Evolutionary conservation across 2,797 vertebrate genomes (phyloP), one percentile per base, ranked within the genome.

Genomic region (Lerista edwardsae): DNA sequence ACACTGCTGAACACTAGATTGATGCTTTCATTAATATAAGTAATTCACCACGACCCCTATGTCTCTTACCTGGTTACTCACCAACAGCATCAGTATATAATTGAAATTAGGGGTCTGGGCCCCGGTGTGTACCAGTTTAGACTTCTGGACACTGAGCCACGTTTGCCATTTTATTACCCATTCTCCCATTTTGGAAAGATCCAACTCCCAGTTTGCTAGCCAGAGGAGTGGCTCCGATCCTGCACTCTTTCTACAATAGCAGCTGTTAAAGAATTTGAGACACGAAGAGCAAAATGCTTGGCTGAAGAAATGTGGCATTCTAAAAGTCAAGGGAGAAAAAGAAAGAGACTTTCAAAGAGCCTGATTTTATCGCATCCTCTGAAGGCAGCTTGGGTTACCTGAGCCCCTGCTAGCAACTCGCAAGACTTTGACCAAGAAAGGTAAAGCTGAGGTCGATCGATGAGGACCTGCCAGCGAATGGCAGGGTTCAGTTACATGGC

Each of bases 391-490:
- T 91, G 41, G 86, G 93, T 97, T 96, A 96, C 94, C 69, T 0
- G 91, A 94, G 90, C 89, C 91, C 93, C 94, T 93, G 89, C 82
- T 87, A 93, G 94, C 75, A 93, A 94, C 69, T 86, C 94, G 89
- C 92, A 92, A 91, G 95, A 95, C 91, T 96, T 92, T 94, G 90
- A 91, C 93, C 91, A 94, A 95, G 93, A 96, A 96, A 96, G 95
- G 94, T 93, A 94, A 96, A 78, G 89, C 91, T 88, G 87, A 93
- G 93, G 94, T 88, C 89, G 82, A 96, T 97, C 93, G 90, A 96
- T 96, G 95, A 80, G 90, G 75, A 84, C 85, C 86, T 86, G 91
- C 84, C 89, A 92, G 88, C 77, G 12, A 84, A 80, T 78, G 84
- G 17, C 9, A 0, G 86, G 90, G 94, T 97, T 91, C 0, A 5